A percentile compares a stretch with the other conserved stretches of the same genome.
Evolutionary conservation across 2,888 invertebrate species (phyloP).

Genomic region (Kuschelorhynchus macadamiae): DNA sequence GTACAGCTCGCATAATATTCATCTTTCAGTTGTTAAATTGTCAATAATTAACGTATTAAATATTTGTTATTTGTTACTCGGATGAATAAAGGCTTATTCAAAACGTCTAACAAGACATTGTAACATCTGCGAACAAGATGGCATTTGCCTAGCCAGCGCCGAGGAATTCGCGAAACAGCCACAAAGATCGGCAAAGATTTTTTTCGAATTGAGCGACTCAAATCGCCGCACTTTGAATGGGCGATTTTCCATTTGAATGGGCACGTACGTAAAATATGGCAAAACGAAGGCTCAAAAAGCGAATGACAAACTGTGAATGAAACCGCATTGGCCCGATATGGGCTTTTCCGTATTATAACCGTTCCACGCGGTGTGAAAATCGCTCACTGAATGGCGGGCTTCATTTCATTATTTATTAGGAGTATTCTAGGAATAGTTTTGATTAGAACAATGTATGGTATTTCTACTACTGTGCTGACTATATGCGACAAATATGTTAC

Average conservation of each 20-base stretch:
- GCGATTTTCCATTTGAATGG: slow-evolving; percentile 19
- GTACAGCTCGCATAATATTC: too few relatives aligned
- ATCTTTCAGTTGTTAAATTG: too few relatives aligned
- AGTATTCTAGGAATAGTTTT: slow-evolving; percentile 20
- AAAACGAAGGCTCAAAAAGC: slow-evolving; percentile 14
- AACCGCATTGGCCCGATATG: slow-evolving; percentile 21
- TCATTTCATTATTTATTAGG: slow-evolving; percentile 12
- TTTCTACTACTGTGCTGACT: too few relatives aligned
- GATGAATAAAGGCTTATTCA: too few relatives aligned
- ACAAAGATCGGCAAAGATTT: neutral
- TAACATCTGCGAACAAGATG: too few relatives aligned
- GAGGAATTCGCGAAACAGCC: slow-evolving; percentile 6
- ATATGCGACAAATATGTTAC: too few relatives aligned
- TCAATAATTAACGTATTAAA: too few relatives aligned
- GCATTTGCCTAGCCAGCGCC: neutral
- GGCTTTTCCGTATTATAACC: slow-evolving; percentile 25
- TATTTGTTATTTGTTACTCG: too few relatives aligned
- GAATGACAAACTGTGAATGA: slow-evolving; percentile 18
- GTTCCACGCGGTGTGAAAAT: slow-evolving; percentile 23
- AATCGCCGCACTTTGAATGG: slow-evolving; percentile 11
- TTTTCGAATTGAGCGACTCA: neutral
- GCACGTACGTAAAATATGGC: slow-evolving; percentile 14
- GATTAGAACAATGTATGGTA: neutral
- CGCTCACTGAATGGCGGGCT: slow-evolving; percentile 7
- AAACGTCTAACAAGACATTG: too few relatives aligned